Conservation (phyloP, 1,140 invertebrate genomes). For the Drosophila ambigua region DNA sequence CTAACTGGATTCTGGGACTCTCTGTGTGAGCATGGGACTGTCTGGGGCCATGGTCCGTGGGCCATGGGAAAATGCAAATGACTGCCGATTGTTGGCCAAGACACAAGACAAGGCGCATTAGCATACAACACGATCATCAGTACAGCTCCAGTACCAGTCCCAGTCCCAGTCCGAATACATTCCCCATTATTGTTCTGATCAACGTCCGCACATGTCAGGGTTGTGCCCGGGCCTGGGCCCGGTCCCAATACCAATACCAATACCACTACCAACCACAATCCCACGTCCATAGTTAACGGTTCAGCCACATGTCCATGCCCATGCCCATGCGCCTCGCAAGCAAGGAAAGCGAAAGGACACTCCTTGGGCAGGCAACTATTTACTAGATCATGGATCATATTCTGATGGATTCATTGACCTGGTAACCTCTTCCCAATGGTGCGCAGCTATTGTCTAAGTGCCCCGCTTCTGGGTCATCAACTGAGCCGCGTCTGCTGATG, state of each 20-base stretch:
- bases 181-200: conserved; percentile 28
- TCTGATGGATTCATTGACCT: conserved; percentile 49
- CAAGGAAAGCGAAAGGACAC: conserved; percentile 29
- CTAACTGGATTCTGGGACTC: conserved; percentile 23
- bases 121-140: conserved; percentile 25
- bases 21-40: conserved; percentile 9
- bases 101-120: conserved; percentile 17
- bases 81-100: conserved; percentile 7
- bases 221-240: neutral
- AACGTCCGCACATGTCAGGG: conserved; percentile 19
- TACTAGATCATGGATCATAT: too few relatives aligned
- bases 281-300: conserved; percentile 8
- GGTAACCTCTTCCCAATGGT: conserved; percentile 27
- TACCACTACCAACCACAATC: too few relatives aligned
- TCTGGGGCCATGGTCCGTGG: conserved; percentile 2
- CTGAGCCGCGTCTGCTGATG: neutral
- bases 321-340: too few relatives aligned
- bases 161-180: neutral
- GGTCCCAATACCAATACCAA: too few relatives aligned
- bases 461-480: conserved; percentile 47
- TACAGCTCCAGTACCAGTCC: neutral
- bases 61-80: conserved; percentile 65
- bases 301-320: too few relatives aligned
- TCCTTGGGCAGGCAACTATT: conserved; percentile 1
- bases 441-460: conserved; percentile 28